Percentiles rank a stretch among this genome's conserved stretches.
Conservation (phyloP, 2,888 invertebrate genomes). For the Entomobrya proxima region DNA sequence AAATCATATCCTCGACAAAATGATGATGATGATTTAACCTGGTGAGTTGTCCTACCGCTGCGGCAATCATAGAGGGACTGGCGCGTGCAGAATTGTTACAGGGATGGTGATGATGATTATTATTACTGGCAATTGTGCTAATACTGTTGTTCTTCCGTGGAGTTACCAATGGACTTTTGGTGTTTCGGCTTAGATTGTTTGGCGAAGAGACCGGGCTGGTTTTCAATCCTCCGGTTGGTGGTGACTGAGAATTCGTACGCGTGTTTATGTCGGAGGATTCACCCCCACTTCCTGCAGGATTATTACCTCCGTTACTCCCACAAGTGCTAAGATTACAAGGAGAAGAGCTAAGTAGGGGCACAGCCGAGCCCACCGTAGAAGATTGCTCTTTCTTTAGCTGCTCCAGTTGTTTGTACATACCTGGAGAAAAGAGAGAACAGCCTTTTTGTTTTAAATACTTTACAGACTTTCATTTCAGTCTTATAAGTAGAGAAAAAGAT, state of each 20-base stretch:
- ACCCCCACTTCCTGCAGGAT: slow-evolving; percentile 76
- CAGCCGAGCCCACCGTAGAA: not conserved
- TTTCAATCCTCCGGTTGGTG: slow-evolving; percentile 36
- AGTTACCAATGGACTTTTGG: slow-evolving; percentile 21
- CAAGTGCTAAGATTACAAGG: slow-evolving; percentile 48
- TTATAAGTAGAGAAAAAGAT: not conserved
- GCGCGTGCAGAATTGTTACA: slow-evolving; percentile 50
- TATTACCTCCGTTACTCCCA: slow-evolving; percentile 71
- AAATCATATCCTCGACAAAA: slow-evolving; percentile 65
- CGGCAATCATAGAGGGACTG: slow-evolving; percentile 49
- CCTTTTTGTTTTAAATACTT: slow-evolving; percentile 29
- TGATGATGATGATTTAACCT: slow-evolving; percentile 69
- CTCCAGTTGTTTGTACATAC: slow-evolving; percentile 86
- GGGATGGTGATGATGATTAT: slow-evolving; percentile 70
- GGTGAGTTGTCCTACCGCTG: slow-evolving; percentile 62
- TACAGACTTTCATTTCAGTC: slow-evolving; percentile 19
- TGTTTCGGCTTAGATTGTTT: not conserved
- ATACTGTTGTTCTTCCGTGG: slow-evolving; percentile 31
- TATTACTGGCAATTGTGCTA: slow-evolving; percentile 62
- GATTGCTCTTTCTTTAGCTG: slow-evolving; percentile 83
- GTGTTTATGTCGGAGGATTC: not conserved
- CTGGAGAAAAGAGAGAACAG: slow-evolving; percentile 77
- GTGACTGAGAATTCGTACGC: slow-evolving; percentile 9
- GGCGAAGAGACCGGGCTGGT: slow-evolving; percentile 57
- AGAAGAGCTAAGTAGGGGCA: slow-evolving; percentile 34